phyloP scores from a whole-genome alignment of 2,888 invertebrate genomes.

The Acleris holmiana region DNA sequence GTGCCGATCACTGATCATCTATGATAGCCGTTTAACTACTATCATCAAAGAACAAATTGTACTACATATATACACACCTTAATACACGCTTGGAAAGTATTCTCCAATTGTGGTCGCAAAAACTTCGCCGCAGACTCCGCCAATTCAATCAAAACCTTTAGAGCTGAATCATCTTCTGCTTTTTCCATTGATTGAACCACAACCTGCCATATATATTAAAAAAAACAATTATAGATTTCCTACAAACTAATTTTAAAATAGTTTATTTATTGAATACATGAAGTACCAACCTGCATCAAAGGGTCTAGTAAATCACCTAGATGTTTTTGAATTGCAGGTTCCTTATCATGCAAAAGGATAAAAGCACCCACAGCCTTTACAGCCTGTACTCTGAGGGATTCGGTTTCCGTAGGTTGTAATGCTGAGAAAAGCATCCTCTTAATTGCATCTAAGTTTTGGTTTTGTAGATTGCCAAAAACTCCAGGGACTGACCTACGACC shows the following conservation, averaged over 20 bases:
- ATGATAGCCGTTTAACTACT: too few relatives aligned
- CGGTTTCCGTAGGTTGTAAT: constrained; percentile 88
- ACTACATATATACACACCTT: constrained; percentile 86
- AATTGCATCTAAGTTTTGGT: constrained; percentile 95
- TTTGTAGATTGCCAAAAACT: constrained; percentile 98
- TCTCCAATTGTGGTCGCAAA: constrained; percentile 93
- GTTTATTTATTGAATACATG: too few relatives aligned
- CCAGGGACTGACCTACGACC: constrained; percentile 94
- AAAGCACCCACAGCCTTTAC: constrained; percentile 94
- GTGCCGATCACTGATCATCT: too few relatives aligned
- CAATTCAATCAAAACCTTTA: constrained; percentile 97
- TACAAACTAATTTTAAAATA: too few relatives aligned
- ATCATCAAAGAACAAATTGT: not conserved
- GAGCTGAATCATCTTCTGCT: constrained; percentile 94
- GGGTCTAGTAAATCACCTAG: constrained; percentile 93
- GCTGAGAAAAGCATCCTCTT: constrained; percentile 97
- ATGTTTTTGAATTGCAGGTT: constrained; percentile 94
- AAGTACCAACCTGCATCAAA: constrained; percentile 86
- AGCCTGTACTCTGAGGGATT: constrained; percentile 91
- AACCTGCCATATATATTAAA: constrained; percentile 69
- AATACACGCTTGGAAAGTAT: constrained; percentile 94
- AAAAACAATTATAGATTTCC: too few relatives aligned
- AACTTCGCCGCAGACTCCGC: constrained; percentile 97
- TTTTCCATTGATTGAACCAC: constrained; percentile 92
- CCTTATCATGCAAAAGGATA: constrained; percentile 96